phyloP scores from a whole-genome alignment of 2,797 vertebrate genomes.

The Trachops cirrhosus region DNA sequence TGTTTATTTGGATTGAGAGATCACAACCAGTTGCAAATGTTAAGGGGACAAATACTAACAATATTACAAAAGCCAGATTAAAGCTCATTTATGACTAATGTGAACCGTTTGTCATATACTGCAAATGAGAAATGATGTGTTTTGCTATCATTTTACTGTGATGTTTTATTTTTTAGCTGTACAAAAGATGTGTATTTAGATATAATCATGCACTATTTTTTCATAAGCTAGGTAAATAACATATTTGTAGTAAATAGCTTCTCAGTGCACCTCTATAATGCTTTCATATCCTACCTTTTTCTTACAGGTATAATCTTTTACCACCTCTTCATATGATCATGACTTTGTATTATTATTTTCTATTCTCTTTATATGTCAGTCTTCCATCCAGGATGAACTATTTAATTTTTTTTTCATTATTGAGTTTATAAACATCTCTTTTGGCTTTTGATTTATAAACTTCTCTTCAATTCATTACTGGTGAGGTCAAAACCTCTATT shows the following conservation, averaged over 20 bases:
- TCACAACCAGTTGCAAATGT: not conserved
- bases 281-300: not conserved
- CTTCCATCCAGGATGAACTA: not conserved
- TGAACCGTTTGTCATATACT: not conserved
- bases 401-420: not conserved
- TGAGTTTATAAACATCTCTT: not conserved
- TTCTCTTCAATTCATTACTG: not conserved
- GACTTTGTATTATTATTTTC: not conserved
- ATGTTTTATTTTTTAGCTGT: not conserved
- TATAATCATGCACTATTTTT: not conserved
- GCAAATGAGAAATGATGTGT: not conserved
- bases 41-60: not conserved
- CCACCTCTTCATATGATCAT: not conserved
- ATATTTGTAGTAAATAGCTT: not conserved
- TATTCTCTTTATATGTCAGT: not conserved
- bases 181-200: not conserved
- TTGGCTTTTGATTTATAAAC: not conserved
- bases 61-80: not conserved
- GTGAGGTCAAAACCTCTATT: not conserved
- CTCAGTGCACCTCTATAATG: not conserved
- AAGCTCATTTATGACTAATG: not conserved
- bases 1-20: not conserved
- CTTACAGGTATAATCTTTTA: not conserved
- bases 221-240: not conserved
- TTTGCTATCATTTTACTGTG: not conserved